Base-by-base conservation (phyloP, 2,888 invertebrate species). In the Dolichopus griseipennis region DNA sequence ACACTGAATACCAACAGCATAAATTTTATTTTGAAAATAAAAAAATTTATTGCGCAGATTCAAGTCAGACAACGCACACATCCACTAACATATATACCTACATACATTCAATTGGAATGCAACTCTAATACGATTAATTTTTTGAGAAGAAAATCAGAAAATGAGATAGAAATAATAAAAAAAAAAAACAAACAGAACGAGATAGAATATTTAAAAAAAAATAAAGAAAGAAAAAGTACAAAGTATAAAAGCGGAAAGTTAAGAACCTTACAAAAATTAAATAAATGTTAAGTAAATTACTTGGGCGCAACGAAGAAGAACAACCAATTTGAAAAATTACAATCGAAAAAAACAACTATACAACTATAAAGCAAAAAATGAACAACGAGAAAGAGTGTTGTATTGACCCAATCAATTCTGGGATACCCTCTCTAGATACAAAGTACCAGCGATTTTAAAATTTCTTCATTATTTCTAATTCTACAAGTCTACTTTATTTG, bases 261-360 rank as follows among this genome's bases (percentile, higher is more conserved):
- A 52, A 52, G 52, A 52, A 52, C 18, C 15, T 52, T 52, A 52
- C 9, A 41, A 41, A 37, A 2, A 10, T 2, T 37, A 37, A 10
- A 37, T 37, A 52, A 52, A n/a, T n/a, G 52, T 52, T 52, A 52
- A 52, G 52, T 52, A 52, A 52, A 52, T 52, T 52, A 52, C 52
- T 52, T 52, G 52, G 52, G 52, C 52, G 52, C 52, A 52, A 52
- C 52, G 52, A 52, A 52, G 52, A 52, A 52, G 52, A 52, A 52
- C 27, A 27, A 27, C 52, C 52, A 52, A 41, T 52, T 52, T 52
- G n/a, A 37, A 37, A 37, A 37, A 37, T 37, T 37, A 10, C 12
- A 37, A 37, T 2, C 37, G 1, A 37, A 37, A 34, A 43, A 52
- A 52, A 52, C 9, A 52, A 52, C 9, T 18, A 43, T 9, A 52